A percentile compares a stretch with the other conserved stretches of the same genome.
Evolutionary conservation across 1,140 invertebrate species (phyloP).

Genomic region (Gonatopus flavifemur): DNA sequence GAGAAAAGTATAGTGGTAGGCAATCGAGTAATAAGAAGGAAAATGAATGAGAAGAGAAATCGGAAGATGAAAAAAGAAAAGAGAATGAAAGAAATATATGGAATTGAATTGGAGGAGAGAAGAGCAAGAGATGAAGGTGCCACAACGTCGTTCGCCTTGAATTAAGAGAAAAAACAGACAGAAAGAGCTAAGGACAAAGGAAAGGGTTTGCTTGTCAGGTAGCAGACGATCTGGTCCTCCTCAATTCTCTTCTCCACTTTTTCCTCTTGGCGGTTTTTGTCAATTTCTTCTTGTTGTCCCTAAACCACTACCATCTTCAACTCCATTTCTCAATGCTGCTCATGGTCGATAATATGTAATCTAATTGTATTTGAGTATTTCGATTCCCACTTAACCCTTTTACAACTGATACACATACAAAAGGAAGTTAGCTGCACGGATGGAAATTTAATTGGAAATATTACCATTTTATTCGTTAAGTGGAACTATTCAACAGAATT

Average conservation of each 20-base stretch:
- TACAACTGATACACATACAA: too few species aligned
- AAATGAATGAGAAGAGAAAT: not conserved
- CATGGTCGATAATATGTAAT: too few species aligned
- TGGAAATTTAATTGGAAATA: too few species aligned
- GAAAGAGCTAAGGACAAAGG: conserved; percentile 34
- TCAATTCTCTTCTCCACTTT: conserved; percentile 19
- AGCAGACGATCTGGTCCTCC: conserved; percentile 27
- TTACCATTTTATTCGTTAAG: too few species aligned
- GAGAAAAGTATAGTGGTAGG: not conserved
- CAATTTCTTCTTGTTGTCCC: not conserved
- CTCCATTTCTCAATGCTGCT: not conserved
- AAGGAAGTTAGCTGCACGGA: conserved; percentile 3
- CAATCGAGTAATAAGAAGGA: not conserved
- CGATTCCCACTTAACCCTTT: too few species aligned
- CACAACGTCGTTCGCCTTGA: conserved; percentile 35
- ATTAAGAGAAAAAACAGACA: conserved; percentile 26
- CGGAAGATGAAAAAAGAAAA: not conserved
- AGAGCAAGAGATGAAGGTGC: conserved; percentile 15
- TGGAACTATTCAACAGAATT: conserved; percentile 42
- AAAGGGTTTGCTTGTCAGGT: conserved; percentile 41
- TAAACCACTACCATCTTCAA: not conserved
- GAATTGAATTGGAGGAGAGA: conserved; percentile 9
- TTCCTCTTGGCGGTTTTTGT: not conserved
- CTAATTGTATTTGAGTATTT: too few species aligned
- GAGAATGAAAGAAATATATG: conserved; percentile 5